A percentile compares a stretch with the other conserved stretches of the same genome.
Conservation (phyloP, 2,113 vertebrate species). For the Aepyceros melampus region DNA sequence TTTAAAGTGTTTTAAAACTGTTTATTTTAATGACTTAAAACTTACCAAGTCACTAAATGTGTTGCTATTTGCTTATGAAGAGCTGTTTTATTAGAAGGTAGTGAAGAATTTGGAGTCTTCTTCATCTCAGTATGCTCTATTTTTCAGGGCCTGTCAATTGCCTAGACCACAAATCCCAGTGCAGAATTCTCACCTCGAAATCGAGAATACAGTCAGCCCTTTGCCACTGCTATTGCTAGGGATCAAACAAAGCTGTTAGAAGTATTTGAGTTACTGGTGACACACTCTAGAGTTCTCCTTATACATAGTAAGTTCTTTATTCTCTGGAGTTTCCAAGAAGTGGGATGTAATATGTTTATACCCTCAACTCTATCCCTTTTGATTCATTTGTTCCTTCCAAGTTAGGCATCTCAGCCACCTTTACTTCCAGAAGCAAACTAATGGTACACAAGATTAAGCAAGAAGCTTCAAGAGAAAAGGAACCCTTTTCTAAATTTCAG, state of each 20-base stretch:
- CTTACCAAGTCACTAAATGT: background rate
- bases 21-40: constrained; percentile 5
- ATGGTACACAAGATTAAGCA: background rate
- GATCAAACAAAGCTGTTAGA: background rate
- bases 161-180: background rate
- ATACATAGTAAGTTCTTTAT: background rate
- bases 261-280: background rate
- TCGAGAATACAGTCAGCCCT: background rate
- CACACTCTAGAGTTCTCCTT: background rate
- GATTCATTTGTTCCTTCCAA: background rate
- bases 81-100: background rate
- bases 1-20: background rate
- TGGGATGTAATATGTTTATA: background rate
- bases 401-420: background rate
- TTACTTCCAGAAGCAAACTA: background rate
- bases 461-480: background rate
- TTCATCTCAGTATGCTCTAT: background rate
- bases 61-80: background rate
- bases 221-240: background rate
- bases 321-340: background rate
- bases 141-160: background rate
- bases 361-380: background rate
- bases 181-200: background rate
- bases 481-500: background rate
- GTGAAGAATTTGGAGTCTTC: background rate